These are phyloP conservation scores for Melinopterus prodromus DNA, from an alignment of 2,888 invertebrate species.

Conservation along the genomic window DNA sequence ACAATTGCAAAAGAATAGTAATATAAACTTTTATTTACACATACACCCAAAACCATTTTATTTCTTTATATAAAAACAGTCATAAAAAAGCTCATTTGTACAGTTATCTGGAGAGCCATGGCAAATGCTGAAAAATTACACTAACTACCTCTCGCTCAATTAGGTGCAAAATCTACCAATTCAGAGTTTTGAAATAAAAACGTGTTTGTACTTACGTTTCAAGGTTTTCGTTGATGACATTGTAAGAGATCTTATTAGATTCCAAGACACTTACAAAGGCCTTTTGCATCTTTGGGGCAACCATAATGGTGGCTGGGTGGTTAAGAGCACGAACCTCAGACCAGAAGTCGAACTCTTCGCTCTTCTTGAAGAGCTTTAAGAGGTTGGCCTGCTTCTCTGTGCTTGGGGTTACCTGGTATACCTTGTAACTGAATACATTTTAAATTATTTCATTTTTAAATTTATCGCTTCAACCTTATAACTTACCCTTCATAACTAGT, in stretches of 20 bases:
- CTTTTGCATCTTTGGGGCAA: conserved; percentile 56
- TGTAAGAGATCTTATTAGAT: conserved; percentile 56
- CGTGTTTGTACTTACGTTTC: conserved; percentile 19
- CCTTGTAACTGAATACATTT: conserved; percentile 27
- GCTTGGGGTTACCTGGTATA: conserved; percentile 25
- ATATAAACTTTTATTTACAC: too few relatives aligned
- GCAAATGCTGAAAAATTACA: too few relatives aligned
- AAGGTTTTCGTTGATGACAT: conserved; percentile 22
- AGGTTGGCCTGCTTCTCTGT: conserved; percentile 28
- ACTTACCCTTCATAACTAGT: conserved; percentile 36
- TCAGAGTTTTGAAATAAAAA: conserved; percentile 15
- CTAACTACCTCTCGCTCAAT: too few relatives aligned
- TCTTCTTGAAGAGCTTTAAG: conserved; percentile 41
- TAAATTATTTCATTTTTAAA: background rate
- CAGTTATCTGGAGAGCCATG: too few relatives aligned
- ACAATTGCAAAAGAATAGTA: too few relatives aligned
- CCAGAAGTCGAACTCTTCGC: conserved; percentile 54
- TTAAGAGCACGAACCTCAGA: conserved; percentile 54
- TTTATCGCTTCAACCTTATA: background rate
- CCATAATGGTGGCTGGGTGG: conserved; percentile 61
- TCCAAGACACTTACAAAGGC: conserved; percentile 55
- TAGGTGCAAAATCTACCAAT: background rate
- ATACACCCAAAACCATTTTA: too few relatives aligned
- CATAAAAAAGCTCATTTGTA: too few relatives aligned
- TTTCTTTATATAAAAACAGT: too few relatives aligned